These are phyloP conservation scores for Lycophotia porphyrea DNA, from an alignment of 2,888 invertebrate species.

Conservation along the genomic window DNA sequence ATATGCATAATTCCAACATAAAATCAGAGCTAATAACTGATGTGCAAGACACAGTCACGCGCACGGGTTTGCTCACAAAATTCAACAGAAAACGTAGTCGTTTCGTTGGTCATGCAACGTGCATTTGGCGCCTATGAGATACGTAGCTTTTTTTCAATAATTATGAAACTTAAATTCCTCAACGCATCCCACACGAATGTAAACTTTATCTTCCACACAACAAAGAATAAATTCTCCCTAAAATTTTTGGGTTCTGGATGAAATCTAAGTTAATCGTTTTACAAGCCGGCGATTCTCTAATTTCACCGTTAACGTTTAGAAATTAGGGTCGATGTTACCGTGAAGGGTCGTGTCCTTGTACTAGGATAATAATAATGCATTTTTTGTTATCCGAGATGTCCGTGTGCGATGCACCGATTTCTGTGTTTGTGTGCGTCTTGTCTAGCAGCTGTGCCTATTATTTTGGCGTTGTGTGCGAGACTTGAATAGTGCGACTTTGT, in stretches of 20 bases:
- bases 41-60: constrained; percentile 64
- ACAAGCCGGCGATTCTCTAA: constrained; percentile 57
- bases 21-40: constrained; percentile 61
- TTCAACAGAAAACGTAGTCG: constrained; percentile 77
- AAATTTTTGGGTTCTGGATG: constrained; percentile 71
- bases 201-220: constrained; percentile 59
- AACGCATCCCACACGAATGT: constrained; percentile 64
- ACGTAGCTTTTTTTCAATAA: constrained; percentile 82
- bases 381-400: constrained; percentile 87
- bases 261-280: constrained; percentile 87
- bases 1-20: constrained; percentile 54
- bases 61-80: constrained; percentile 74
- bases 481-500: constrained; percentile 70
- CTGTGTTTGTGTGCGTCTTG: constrained; percentile 80
- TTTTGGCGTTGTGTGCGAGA: constrained; percentile 83
- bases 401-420: constrained; percentile 85
- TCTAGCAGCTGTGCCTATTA: constrained; percentile 89
- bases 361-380: constrained; percentile 88
- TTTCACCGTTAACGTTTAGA: constrained; percentile 40
- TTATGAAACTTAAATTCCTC: constrained; percentile 87
- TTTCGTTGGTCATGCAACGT: constrained; percentile 82
- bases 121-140: constrained; percentile 89
- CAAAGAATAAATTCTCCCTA: constrained; percentile 68
- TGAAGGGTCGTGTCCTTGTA: constrained; percentile 75
- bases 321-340: constrained; percentile 70